A percentile compares a stretch with the other conserved stretches of the same genome.
phyloP scores from a whole-genome alignment of 2,888 invertebrate species.

The Drosophila hamatofila region DNA sequence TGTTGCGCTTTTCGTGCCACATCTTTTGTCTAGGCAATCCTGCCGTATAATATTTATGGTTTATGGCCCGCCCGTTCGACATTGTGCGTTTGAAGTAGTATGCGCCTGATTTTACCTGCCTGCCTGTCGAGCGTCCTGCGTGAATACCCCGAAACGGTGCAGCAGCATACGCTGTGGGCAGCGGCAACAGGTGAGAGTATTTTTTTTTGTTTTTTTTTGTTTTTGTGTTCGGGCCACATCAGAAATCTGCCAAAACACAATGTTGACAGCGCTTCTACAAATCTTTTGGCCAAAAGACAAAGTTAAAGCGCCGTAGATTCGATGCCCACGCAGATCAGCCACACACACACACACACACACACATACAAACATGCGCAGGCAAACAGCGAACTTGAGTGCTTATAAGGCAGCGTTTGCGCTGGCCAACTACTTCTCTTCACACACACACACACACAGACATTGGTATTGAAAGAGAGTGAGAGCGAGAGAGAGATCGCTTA shows the following conservation, averaged over 20 bases:
- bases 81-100: conserved; percentile 56
- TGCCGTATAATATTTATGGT: conserved; percentile 48
- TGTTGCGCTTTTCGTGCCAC: conserved; percentile 53
- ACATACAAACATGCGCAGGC: conserved; percentile 15
- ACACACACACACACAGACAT: conserved; percentile 27
- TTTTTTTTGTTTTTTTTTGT: neutral
- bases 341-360: conserved; percentile 19
- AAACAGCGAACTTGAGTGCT: conserved; percentile 70
- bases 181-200: conserved; percentile 69
- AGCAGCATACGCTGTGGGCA: conserved; percentile 26
- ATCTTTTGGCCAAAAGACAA: conserved; percentile 72
- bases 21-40: conserved; percentile 44
- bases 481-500: conserved; percentile 34
- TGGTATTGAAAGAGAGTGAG: conserved; percentile 24
- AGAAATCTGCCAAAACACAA: conserved; percentile 60
- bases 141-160: conserved; percentile 61
- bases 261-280: conserved; percentile 68
- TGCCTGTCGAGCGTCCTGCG: conserved; percentile 61
- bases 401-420: conserved; percentile 72
- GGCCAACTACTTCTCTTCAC: conserved; percentile 35
- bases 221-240: conserved; percentile 13
- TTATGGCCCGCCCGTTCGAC: conserved; percentile 41
- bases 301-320: conserved; percentile 67
- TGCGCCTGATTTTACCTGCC: conserved; percentile 64
- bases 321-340: conserved; percentile 72